A percentile compares a stretch with the other conserved stretches of the same genome.
Evolutionary conservation across 2,888 invertebrate species (phyloP).

Genomic region (Drosophila nr. perissopoda): DNA sequence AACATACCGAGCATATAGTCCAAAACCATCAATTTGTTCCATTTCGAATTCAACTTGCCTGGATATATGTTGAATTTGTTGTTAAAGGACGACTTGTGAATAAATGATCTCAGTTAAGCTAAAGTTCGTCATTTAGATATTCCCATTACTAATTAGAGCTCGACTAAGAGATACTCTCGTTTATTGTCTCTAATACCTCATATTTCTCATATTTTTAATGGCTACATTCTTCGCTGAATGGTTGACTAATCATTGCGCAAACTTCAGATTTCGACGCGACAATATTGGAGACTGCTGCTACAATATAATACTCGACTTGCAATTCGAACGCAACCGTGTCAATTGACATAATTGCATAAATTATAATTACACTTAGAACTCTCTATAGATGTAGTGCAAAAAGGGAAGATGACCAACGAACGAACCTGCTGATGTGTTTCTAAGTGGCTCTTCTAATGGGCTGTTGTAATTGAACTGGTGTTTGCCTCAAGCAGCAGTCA

Average conservation of each 20-base stretch:
- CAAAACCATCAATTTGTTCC: background rate
- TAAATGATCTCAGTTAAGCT: background rate
- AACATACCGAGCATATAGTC: background rate
- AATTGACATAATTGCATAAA: conserved; percentile 51
- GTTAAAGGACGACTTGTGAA: background rate
- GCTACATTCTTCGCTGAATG: background rate
- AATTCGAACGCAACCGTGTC: conserved; percentile 35
- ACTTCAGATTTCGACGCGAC: background rate
- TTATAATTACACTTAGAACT: conserved; percentile 49
- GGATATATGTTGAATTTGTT: no score
- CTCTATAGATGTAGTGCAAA: conserved; percentile 35
- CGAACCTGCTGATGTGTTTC: background rate
- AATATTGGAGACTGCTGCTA: background rate
- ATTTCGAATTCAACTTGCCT: no score
- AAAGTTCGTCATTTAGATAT: background rate
- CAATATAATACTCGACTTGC: background rate
- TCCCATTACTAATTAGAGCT: background rate
- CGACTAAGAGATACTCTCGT: background rate
- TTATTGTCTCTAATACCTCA: background rate
- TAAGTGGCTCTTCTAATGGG: background rate
- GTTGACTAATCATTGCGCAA: background rate
- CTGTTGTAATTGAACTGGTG: background rate
- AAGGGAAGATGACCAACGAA: conserved; percentile 7
- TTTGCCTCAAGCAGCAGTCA: background rate
- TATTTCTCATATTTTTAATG: background rate